Evolutionary conservation across 2,797 vertebrate genomes (phyloP), one percentile per base, ranked within the genome.

Genomic region (Echiichthys vipera): DNA sequence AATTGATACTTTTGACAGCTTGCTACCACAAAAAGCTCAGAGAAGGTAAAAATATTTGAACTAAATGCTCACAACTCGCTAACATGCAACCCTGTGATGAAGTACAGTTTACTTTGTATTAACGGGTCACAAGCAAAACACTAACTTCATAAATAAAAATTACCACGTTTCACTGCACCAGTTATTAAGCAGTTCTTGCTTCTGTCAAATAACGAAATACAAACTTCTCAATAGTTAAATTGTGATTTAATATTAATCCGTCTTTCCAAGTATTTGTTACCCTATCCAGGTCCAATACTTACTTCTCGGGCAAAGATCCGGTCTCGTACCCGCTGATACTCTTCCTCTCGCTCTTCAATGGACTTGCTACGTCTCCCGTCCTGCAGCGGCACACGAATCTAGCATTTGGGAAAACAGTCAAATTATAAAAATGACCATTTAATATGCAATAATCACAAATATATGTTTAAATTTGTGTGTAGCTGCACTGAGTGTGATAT

Each of bases 301-400:
- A 99, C 98, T 96, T 99, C 98, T 85, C 97, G 96, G 84, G 98
- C 98, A 95, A 99, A 99, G 87, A 99, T 99, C 89, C 98, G 95
- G 94, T 99, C 98, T 94, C 98, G 96, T 92, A 96, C 98, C 83
- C 98, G 95, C 92, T 99, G 98, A 92, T 99, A 99, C 84, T 99
- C 98, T 72, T 99, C 98, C 88, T 99, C 98, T 81, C 98, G 92
- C 92, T 99, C 98, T 91, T 99, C 97, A 87, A 99, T 99, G 76
- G 98, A 99, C 93, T 99, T 99, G 93, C 98, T 99, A 91, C 98
- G 96, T 77, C 98, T 95, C 80, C 97, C 98, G 82, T 99, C 98
- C 95, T 99, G 98, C 91, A 99, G 95, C 72, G 98, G 98, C 90
- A 99, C 97, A 84, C 98, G 97, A 82, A 99, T 99, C 98, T 99